Conservation (phyloP, 2,113 vertebrate species). For the Oenanthe oenanthe region DNA sequence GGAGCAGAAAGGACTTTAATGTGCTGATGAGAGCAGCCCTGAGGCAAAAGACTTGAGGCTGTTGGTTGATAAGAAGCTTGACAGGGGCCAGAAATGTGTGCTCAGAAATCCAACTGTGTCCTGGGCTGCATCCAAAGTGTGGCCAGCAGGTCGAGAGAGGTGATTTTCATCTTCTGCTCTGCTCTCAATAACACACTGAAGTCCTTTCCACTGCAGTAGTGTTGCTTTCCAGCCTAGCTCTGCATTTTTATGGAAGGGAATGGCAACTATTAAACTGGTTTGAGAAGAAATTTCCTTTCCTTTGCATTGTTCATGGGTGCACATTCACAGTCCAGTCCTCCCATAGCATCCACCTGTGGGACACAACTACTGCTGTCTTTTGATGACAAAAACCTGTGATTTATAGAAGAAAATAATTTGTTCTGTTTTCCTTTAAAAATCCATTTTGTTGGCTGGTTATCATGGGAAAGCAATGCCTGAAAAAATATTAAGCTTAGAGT, state of each 20-base stretch:
- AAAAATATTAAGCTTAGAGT: not conserved
- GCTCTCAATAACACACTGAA: not conserved
- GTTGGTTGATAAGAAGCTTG: not conserved
- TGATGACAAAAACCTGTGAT: not conserved
- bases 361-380: not conserved
- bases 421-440: not conserved
- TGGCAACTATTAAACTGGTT: not conserved
- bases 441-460: not conserved
- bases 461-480: not conserved
- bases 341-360: not conserved
- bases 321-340: not conserved
- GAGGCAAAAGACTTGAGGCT: not conserved
- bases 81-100: not conserved
- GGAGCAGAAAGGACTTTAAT: not conserved
- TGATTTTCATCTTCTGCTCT: not conserved
- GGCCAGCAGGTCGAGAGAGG: fast-evolving
- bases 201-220: not conserved
- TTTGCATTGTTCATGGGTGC: not conserved
- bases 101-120: not conserved
- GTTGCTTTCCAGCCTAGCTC: not conserved
- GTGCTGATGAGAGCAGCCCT: not conserved
- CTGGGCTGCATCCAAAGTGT: not conserved
- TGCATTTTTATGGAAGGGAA: not conserved
- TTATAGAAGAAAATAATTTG: not conserved
- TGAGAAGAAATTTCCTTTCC: not conserved